Base-by-base conservation (phyloP, 2,797 vertebrate genomes). In the Silurus lanzhouensis region DNA sequence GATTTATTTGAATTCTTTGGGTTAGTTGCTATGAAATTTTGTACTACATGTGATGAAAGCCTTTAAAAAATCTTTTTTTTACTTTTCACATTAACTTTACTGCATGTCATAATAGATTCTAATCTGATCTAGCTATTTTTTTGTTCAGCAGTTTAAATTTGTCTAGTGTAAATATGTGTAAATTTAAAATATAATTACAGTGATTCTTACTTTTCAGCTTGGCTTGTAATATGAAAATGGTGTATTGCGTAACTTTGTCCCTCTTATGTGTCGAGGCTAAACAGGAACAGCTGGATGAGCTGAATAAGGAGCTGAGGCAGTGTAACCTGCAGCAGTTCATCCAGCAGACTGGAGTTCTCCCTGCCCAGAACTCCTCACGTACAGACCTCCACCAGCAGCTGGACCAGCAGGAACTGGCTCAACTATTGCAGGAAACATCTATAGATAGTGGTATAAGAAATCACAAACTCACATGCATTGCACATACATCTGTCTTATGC, bases 281-380 rank as follows among this genome's bases (percentile, higher is more conserved):
- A 92, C 96, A 96, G 87, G 96, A 97, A 82, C 97, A 99, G 90
- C 93, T 99, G 84, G 97, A 98, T 88, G 98, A 99, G 72, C 90
- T 99, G 92, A 99, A 99, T 92, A 98, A 99, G 91, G 98, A 99
- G 92, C 95, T 99, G 90, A 95, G 98, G 70, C 98, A 99, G 91
- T 99, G 98, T 90, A 99, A 99, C 95, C 94, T 99, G 92, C 98
- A 99, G 94, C 98, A 99, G 94, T 99, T 99, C 90, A 99, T 99
- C 88, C 97, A 97, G 91, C 98, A 98, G 95, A 95, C 98, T 0
- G 98, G 98, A 82, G 95, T 92, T n/a, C n/a, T n/a, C 89, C 96
- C 96, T 0, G 89, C 93, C 0, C 93, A 94, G 71, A 92, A 93
- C 46, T 91, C 94, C 83, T 93, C 93, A 14, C 94, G 93, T 92